A percentile compares a stretch with the other conserved stretches of the same genome.
Evolutionary conservation across 2,888 invertebrate species (phyloP).

Genomic region (Clostera curtula): DNA sequence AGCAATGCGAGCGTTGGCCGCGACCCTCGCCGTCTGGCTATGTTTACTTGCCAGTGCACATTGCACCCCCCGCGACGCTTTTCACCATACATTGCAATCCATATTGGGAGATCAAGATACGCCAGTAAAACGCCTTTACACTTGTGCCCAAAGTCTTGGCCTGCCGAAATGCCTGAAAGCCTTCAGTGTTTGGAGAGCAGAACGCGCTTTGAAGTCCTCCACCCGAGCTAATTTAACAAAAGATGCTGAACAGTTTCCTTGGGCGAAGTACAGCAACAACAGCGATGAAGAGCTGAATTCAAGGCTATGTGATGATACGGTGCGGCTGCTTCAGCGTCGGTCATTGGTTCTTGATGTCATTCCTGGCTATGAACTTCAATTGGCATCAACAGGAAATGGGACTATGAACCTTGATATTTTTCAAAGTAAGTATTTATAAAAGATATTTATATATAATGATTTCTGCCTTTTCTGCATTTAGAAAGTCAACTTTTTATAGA

Average conservation of each 20-base stretch:
- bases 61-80: no score
- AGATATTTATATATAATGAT: constrained; percentile 3
- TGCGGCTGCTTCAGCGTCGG: constrained; percentile 63
- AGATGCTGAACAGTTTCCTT: constrained; percentile 53
- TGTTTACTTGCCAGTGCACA: constrained; percentile 35
- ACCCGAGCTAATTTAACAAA: constrained; percentile 29
- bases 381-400: constrained; percentile 69
- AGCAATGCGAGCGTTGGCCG: constrained; percentile 66
- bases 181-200: constrained; percentile 70
- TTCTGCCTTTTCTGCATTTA: no score
- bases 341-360: constrained; percentile 63
- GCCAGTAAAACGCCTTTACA: constrained; percentile 26
- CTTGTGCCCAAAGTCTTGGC: constrained; percentile 48
- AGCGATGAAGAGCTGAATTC: constrained; percentile 65
- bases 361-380: constrained; percentile 66
- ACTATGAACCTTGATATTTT: constrained; percentile 63
- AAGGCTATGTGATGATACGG: constrained; percentile 63
- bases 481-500: no score
- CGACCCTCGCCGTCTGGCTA: constrained; percentile 43
- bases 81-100: constrained; percentile 25
- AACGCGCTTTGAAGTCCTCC: constrained; percentile 34
- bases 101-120: constrained; percentile 23
- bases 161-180: constrained; percentile 72
- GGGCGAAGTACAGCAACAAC: constrained; percentile 50
- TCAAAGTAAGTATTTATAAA: constrained; percentile 44